Evolutionary conservation across 2,888 invertebrate species (phyloP), one percentile per base, ranked within the genome.

Genomic region (Caenorhabditis auriculariae): DNA sequence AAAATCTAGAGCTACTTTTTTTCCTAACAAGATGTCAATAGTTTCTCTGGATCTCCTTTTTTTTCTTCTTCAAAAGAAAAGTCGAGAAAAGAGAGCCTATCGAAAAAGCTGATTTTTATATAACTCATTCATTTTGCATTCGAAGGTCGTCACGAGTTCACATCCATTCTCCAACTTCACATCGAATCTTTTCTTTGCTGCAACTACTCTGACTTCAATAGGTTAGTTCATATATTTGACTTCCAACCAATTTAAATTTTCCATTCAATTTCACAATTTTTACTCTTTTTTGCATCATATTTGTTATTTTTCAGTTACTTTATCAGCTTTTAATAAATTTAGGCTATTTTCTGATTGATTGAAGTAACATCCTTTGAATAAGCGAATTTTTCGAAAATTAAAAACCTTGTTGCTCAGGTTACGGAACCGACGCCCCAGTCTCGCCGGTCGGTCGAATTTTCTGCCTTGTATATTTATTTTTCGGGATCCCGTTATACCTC

Each of bases 401-500:
- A n/a, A n/a, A n/a, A n/a, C n/a, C n/a, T n/a, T n/a, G n/a, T n/a
- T n/a, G n/a, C n/a, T 35, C 29, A 63, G 63, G 69, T 19, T 69
- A 69, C 21, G 78, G 79, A 50, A 65, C 66, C 37, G 74, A 79
- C 55, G 76, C 78, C 28, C 78, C 78, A 19, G 68, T 63, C 27
- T 66, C 74, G 1, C 42, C 70, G 3, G 53, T 63, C 15, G 76
- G 76, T 6, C 73, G 80, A 4, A 49, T 80, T 3, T 81, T 79
- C 60, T 76, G 76, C 49, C 51, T 80, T 2, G 53, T 75, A 19
- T 80, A 74, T 56, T 57, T 81, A 1, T 66, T 73, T 38, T 68
- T 78, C 48, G 80, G 80, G 15, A 77, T 80, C 53, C 80, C 80
- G 7, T 61, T 80, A 12, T 77, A 75, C 42, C 58, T 80, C 23